Evolutionary conservation across 2,797 vertebrate species (phyloP).

Genomic region (Tokudaia tokunoshimensis): DNA sequence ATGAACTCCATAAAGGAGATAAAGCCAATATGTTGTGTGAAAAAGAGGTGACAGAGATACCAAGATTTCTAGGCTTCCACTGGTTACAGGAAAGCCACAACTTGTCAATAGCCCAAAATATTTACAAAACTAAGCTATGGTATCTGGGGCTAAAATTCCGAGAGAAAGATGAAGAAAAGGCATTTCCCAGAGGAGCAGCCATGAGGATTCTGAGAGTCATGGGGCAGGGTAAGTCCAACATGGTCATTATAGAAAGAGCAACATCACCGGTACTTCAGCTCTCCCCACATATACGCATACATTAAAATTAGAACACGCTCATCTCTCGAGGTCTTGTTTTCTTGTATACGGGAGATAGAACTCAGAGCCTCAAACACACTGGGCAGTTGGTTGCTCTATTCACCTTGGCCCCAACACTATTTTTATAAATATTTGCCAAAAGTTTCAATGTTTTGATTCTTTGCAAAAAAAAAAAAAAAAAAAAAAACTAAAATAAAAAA

Average conservation of each 20-base stretch:
- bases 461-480: background rate
- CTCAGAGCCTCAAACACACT: background rate
- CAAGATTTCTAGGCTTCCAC: background rate
- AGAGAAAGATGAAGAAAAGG: background rate
- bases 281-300: accelerated
- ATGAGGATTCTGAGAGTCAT: accelerated
- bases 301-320: background rate
- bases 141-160: background rate
- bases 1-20: background rate
- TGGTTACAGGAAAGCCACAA: background rate
- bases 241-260: accelerated
- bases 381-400: background rate
- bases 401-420: no score
- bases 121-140: background rate
- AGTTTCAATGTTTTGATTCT: background rate
- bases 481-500: background rate
- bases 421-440: background rate
- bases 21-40: background rate
- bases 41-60: background rate
- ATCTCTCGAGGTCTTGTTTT: background rate
- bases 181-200: background rate
- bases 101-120: background rate
- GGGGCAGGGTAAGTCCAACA: accelerated
- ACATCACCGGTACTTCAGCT: background rate
- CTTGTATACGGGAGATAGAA: background rate